A percentile compares a stretch with the other conserved stretches of the same genome.
These are phyloP conservation scores for Drosophila bipectinata DNA, from an alignment of 1,140 invertebrate genomes.

Conservation along the genomic window DNA sequence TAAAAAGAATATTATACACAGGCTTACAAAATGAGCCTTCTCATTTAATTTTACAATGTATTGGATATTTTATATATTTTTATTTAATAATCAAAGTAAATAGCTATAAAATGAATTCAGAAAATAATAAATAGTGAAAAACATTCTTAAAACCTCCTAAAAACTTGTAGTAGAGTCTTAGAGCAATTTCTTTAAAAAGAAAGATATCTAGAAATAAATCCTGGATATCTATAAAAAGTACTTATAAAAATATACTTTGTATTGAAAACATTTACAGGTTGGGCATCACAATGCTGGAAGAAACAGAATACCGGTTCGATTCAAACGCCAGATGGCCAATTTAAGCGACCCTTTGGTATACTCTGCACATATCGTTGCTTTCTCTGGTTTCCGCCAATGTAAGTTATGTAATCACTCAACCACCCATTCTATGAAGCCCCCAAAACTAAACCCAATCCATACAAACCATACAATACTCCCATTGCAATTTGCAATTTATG, in stretches of 20 bases:
- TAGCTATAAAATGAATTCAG: too few species aligned
- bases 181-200: too few species aligned
- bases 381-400: slow-evolving; percentile 83
- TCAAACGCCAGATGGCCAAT: slow-evolving; percentile 80
- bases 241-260: not conserved
- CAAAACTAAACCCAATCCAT: not conserved
- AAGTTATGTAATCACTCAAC: slow-evolving; percentile 67
- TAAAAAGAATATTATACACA: too few species aligned
- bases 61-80: too few species aligned
- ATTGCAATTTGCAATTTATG: slow-evolving; percentile 64
- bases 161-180: too few species aligned
- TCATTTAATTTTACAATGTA: too few species aligned
- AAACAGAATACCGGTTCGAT: slow-evolving; percentile 82
- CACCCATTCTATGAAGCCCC: slow-evolving; percentile 9
- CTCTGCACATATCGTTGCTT: slow-evolving; percentile 83
- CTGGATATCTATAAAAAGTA: too few species aligned
- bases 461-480: not conserved
- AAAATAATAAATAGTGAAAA: too few species aligned
- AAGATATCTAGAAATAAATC: too few species aligned
- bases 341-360: slow-evolving; percentile 81
- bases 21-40: too few species aligned
- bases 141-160: too few species aligned
- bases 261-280: slow-evolving; percentile 47
- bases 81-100: too few species aligned
- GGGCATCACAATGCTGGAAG: slow-evolving; percentile 80